Conservation (phyloP, 2,888 invertebrate species). For the Horisme vitalbata region DNA sequence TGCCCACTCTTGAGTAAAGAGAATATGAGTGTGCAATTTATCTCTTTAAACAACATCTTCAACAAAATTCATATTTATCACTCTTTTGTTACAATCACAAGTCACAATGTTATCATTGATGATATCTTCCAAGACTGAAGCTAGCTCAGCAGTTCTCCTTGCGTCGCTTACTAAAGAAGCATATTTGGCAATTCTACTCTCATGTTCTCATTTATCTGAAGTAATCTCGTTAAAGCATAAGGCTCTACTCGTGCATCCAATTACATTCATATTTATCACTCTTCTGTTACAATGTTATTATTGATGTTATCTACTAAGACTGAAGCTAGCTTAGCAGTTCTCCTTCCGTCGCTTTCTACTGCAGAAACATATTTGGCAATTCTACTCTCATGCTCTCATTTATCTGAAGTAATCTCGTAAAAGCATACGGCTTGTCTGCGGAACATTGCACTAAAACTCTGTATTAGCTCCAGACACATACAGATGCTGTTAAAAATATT, state of each 20-base stretch:
- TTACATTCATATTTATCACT: too few relatives aligned
- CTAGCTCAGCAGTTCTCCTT: not conserved
- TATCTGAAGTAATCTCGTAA: constrained; percentile 59
- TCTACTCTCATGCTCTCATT: constrained; percentile 56
- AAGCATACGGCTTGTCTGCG: constrained; percentile 47
- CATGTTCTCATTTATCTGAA: constrained; percentile 58
- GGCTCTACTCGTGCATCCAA: too few relatives aligned
- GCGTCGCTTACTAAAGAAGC: constrained; percentile 29
- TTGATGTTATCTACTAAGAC: too few relatives aligned
- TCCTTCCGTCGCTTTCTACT: not conserved
- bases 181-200: constrained; percentile 56
- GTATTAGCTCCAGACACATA: constrained; percentile 23
- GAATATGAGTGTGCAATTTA: too few relatives aligned
- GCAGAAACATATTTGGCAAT: constrained; percentile 53
- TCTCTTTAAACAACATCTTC: too few relatives aligned
- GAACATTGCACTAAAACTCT: constrained; percentile 30
- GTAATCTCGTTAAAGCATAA: constrained; percentile 59
- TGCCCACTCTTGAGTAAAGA: too few relatives aligned
- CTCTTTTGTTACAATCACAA: too few relatives aligned
- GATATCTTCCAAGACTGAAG: too few relatives aligned
- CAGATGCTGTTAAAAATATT: constrained; percentile 24
- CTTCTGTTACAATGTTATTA: too few relatives aligned
- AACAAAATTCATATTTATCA: too few relatives aligned
- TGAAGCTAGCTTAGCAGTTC: not conserved
- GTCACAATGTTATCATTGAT: too few relatives aligned